Base-by-base conservation (phyloP, 2,797 vertebrate genomes). In the Poeciliopsis paucimaculata region DNA sequence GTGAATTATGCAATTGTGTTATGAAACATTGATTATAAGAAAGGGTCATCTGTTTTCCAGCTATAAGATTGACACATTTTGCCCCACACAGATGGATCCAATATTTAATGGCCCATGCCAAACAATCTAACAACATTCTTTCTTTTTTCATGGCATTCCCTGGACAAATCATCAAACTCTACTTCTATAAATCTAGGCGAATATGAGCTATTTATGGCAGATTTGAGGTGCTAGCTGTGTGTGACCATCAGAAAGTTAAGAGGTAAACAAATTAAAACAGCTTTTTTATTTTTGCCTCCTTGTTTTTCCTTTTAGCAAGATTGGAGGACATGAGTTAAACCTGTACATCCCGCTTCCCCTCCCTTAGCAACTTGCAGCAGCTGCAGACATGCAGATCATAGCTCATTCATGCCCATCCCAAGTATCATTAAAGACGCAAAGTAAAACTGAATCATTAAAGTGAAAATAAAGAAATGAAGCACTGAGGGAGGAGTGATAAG, bases 1-100 rank as follows among this genome's bases (percentile, higher is more conserved):
- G 89, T 72, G 88, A 94, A 93, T 93, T 89, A 92, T 90, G 85
- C 55, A 93, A 76, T 49, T 16, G 26, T 53, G 68, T 26, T 49
- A 91, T 91, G 77, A 93, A 92, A 90, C 85, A 91, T 82, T 89
- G 80, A 90, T 91, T 73, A 70, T 1, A 2, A 72, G 76, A 78
- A 75, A 66, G 71, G 83, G 88, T 85, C 86, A 83, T 88, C 85
- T 78, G 18, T 84, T 85, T 85, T 73, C 11, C 72, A 80, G n/a
- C 72, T 86, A 53, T 39, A 82, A 86, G 77, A 91, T 70, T 82
- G 83, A 92, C 79, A 31, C 77, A 72, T 82, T 72, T 70, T 43
- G 26, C 23, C 39, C 45, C 46, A 72, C 12, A 39, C 60, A 87
- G 80, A 77, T 82, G 57, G 47, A 45, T 53, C 53, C 31, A 36